phyloP scores from a whole-genome alignment of 2,888 invertebrate genomes.

The Harmothoe impar region DNA sequence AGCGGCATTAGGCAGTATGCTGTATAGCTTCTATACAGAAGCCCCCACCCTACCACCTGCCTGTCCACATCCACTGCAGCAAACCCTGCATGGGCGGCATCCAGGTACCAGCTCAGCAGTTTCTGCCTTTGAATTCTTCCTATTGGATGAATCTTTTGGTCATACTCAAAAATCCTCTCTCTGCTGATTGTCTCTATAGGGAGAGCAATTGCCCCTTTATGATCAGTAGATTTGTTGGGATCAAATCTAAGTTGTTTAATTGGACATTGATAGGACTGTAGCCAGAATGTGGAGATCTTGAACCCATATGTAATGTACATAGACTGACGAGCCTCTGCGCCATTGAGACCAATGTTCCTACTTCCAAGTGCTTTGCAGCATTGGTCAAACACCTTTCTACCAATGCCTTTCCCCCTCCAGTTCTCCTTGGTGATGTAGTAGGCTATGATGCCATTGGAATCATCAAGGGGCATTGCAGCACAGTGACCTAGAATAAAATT shows the following conservation, averaged over 20 bases:
- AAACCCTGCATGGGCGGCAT: background rate
- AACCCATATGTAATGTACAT: background rate
- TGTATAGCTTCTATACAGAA: background rate
- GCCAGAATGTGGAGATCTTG: background rate
- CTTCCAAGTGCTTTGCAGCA: background rate
- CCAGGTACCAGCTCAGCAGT: background rate
- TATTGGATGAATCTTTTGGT: slow-evolving; percentile 21
- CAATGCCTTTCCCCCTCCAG: background rate
- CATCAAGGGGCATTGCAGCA: background rate
- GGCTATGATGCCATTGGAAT: background rate
- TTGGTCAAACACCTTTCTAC: background rate
- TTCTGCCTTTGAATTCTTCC: background rate
- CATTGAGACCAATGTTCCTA: background rate
- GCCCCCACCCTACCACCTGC: background rate
- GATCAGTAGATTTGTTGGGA: background rate
- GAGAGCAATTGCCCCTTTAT: background rate
- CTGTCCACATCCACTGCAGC: background rate
- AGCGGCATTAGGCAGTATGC: background rate
- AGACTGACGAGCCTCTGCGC: background rate
- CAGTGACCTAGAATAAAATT: background rate
- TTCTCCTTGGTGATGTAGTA: background rate
- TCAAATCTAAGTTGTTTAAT: background rate
- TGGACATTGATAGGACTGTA: background rate
- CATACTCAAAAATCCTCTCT: background rate
- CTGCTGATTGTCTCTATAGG: background rate